Evolutionary conservation across 2,113 vertebrate genomes (phyloP).

Genomic region (Scortum barcoo): DNA sequence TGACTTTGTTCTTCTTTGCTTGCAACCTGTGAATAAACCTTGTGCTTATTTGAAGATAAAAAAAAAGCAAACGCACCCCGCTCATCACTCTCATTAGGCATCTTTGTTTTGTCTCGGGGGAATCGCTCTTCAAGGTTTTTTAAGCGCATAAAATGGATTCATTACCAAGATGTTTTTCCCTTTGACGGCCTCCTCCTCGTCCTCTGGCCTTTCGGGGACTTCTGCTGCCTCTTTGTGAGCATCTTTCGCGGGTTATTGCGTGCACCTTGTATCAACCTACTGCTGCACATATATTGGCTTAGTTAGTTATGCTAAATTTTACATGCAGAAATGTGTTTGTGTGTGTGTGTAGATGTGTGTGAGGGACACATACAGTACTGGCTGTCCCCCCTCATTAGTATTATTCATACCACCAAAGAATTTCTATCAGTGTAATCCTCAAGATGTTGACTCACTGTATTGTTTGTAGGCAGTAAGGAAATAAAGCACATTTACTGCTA

Average conservation of each 20-base stretch:
- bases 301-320: slow-evolving; percentile 46
- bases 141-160: slow-evolving; percentile 62
- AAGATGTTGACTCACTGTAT: slow-evolving; percentile 33
- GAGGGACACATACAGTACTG: slow-evolving; percentile 2
- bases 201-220: slow-evolving; percentile 33
- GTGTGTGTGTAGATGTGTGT: background rate
- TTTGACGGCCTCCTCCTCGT: slow-evolving; percentile 20
- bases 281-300: background rate
- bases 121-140: slow-evolving; percentile 64
- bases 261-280: background rate
- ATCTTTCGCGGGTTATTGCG: background rate
- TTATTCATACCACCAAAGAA: slow-evolving; percentile 38
- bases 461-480: slow-evolving; percentile 9
- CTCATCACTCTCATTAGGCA: slow-evolving; percentile 63
- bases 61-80: slow-evolving; percentile 36
- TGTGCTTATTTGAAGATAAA: slow-evolving; percentile 51
- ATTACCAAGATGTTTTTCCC: slow-evolving; percentile 43
- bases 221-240: slow-evolving; percentile 17
- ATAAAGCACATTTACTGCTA: slow-evolving; percentile 17
- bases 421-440: slow-evolving; percentile 26
- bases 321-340: slow-evolving; percentile 33
- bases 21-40: slow-evolving; percentile 24
- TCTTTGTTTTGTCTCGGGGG: slow-evolving; percentile 67
- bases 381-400: slow-evolving; percentile 27
- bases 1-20: background rate